Base-by-base conservation (phyloP, 2,113 vertebrate genomes). In the Campylomormyrus tamandua region DNA sequence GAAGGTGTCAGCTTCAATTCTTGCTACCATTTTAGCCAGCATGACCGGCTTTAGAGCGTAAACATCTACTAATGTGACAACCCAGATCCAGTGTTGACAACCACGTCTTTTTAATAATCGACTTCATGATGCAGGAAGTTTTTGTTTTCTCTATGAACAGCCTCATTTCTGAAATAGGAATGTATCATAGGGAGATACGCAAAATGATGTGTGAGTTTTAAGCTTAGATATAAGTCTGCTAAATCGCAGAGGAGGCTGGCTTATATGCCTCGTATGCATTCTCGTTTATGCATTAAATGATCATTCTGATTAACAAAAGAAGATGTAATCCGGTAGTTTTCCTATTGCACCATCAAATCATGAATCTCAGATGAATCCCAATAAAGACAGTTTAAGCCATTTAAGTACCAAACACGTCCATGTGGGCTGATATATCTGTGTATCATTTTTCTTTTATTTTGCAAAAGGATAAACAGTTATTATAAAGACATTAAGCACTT, bases 1-100 rank as follows among this genome's bases (percentile, higher is more conserved):
- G 62, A 88, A 48, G 87, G 62, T 88, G 87, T 88, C 87, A 88
- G 42, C 87, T 88, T 62, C 46, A 24, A 74, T 88, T 88, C 87
- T 48, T 3, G 45, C 87, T 17, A 19, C 62, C 21, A n/a, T 48
- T 48, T 46, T 42, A 42, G 19, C 31, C 87, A 21, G 24, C 45
- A 49, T 31, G 87, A 48, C n/a, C 15, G 39, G 87, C 42, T 19
- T 3, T 27, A 48, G 21, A 42, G 87, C 66, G 45, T 50, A 17
- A 24, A 74, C n/a, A 66, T 74, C 58, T 48, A 88, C 74, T 19
- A 74, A 49, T 7, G 62, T 88, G 58, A 49, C 87, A 31, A 88
- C 45, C 3, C 6, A 70, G 39, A 70, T 62, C 58, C 9, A 15
- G 6, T 42, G 45, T 58, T 46, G 56, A 70, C 87, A 49, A 31